Conservation (phyloP, 2,888 invertebrate genomes). For the Andrena dorsata region DNA sequence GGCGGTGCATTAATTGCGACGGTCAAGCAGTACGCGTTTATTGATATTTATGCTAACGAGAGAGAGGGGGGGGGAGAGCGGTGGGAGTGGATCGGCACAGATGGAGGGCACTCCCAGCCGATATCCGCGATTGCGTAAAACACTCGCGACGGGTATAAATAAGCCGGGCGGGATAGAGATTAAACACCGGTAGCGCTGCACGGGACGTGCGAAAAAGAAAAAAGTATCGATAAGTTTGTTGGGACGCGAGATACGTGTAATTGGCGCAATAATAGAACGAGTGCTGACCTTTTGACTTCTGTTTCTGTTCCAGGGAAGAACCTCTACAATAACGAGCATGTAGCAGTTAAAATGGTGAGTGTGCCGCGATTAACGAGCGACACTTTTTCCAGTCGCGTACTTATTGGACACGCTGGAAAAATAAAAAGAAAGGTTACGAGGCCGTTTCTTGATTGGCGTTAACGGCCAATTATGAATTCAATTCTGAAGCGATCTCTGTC, state of each 20-base stretch:
- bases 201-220: background rate
- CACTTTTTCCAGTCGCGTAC: background rate
- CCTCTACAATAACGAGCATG: constrained; percentile 99
- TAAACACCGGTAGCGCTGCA: background rate
- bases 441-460: no score
- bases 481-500: constrained; percentile 40
- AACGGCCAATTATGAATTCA: background rate
- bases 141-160: constrained; percentile 27
- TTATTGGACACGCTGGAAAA: no score
- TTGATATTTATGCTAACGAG: background rate
- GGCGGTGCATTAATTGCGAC: background rate
- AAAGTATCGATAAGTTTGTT: constrained; percentile 5
- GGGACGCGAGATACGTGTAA: constrained; percentile 4
- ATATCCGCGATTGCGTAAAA: constrained; percentile 34
- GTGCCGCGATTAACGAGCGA: constrained; percentile 4
- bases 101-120: constrained; percentile 11
- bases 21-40: background rate
- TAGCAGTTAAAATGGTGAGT: constrained; percentile 98
- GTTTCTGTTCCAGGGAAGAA: constrained; percentile 95
- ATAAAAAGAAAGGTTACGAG: no score
- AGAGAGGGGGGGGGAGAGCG: background rate
- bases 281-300: constrained; percentile 61
- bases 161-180: background rate
- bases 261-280: background rate
- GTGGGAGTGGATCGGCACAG: background rate